A percentile compares a stretch with the other conserved stretches of the same genome.
Evolutionary conservation across 1,140 invertebrate genomes (phyloP).

Genomic region (Caenorhabditis inopinata): DNA sequence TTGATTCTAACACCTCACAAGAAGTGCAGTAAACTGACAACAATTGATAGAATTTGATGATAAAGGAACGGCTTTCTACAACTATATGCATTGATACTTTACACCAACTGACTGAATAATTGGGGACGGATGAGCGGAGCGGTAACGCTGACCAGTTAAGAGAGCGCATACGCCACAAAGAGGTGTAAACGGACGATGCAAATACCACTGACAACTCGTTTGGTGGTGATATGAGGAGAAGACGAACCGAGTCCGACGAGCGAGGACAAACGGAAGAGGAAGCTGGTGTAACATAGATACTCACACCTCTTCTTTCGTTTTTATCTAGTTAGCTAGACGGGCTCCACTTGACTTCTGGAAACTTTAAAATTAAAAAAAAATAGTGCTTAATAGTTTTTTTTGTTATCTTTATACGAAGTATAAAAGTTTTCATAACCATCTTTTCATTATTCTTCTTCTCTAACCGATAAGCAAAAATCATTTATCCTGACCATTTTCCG

Average conservation of each 20-base stretch:
- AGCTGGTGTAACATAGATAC: constrained; percentile 19
- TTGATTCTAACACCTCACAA: constrained; percentile 2
- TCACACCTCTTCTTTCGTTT: constrained; percentile 12
- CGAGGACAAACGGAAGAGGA: background rate
- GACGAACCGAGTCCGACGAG: no score
- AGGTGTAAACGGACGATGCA: constrained; percentile 19
- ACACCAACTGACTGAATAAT: constrained; percentile 7
- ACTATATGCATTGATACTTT: background rate
- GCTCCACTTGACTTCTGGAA: background rate
- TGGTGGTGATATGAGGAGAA: constrained; percentile 17
- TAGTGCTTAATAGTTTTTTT: background rate
- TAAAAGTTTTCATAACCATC: no score
- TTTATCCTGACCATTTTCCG: no score
- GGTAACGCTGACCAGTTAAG: background rate
- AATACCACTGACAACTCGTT: constrained; percentile 28
- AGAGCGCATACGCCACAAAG: constrained; percentile 16
- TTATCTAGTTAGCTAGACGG: background rate
- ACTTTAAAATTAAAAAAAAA: constrained; percentile 12
- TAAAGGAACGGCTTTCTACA: background rate
- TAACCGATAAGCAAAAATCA: no score
- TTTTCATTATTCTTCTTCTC: no score
- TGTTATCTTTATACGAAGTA: no score
- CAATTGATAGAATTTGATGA: background rate
- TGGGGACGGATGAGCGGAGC: background rate
- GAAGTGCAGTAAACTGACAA: constrained; percentile 7